These are phyloP conservation scores for Papio anubis DNA, from an alignment of 2,113 vertebrate species.

Conservation along the genomic window DNA sequence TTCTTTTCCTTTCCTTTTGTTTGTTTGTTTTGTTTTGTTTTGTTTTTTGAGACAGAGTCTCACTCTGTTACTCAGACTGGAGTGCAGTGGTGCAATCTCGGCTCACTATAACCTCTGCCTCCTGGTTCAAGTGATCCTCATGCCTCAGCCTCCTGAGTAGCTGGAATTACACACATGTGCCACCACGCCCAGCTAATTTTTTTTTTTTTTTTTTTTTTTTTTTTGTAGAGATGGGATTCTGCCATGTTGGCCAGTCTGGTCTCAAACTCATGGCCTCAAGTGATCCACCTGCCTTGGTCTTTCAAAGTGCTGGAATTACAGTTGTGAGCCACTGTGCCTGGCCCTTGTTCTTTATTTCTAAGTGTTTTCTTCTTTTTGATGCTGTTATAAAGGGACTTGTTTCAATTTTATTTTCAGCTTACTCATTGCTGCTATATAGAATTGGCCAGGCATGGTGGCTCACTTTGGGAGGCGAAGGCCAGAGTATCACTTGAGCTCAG, in stretches of 20 bases:
- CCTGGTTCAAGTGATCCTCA: background rate
- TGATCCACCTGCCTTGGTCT: background rate
- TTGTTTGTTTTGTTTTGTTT: background rate
- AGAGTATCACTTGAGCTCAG: background rate
- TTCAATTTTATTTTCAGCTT: background rate
- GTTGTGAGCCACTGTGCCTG: background rate
- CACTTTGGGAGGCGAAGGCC: background rate
- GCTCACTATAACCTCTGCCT: background rate
- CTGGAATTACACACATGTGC: background rate
- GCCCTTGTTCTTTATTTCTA: background rate
- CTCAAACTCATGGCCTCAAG: background rate
- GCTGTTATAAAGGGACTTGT: background rate
- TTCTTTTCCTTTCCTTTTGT: background rate
- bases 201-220: background rate
- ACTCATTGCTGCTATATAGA: background rate
- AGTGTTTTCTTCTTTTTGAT: background rate
- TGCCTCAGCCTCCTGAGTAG: background rate
- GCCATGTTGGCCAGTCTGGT: background rate
- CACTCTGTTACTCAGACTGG: background rate
- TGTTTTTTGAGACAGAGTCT: background rate
- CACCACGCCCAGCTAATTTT: background rate
- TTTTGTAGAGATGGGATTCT: too few relatives aligned
- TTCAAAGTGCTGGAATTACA: background rate
- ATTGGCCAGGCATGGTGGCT: background rate
- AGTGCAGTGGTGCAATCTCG: background rate